Conservation (phyloP, 2,888 invertebrate genomes). For the Pycnomerus fuliginosus region DNA sequence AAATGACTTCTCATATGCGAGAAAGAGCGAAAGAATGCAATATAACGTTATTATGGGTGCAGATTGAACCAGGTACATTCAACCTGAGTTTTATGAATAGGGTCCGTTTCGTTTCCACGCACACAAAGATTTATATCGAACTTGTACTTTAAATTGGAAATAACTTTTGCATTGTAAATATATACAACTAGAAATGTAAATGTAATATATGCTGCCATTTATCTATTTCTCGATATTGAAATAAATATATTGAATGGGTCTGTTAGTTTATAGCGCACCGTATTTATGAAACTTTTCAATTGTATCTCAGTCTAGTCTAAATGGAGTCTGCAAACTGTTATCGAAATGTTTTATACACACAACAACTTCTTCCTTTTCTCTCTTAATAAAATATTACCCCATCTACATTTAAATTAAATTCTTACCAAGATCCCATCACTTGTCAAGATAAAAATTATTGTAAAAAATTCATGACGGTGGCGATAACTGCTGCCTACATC, state of each 20-base stretch:
- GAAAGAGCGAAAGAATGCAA: no score
- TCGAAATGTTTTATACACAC: conserved; percentile 27
- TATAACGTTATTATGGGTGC: conserved; percentile 21
- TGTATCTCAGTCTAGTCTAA: conserved; percentile 28
- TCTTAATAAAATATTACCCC: conserved; percentile 25
- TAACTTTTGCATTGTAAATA: conserved; percentile 35
- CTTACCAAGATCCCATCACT: no score
- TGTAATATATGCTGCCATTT: conserved; percentile 31
- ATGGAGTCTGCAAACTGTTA: conserved; percentile 29
- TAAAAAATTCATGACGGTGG: no score
- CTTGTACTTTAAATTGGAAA: conserved; percentile 38
- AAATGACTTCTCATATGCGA: no score
- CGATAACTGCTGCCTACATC: no score
- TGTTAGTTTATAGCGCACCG: conserved; percentile 27
- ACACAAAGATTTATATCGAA: conserved; percentile 34
- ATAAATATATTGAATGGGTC: conserved; percentile 32
- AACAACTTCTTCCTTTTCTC: conserved; percentile 16
- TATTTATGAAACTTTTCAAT: conserved; percentile 33
- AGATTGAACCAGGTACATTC: conserved; percentile 17
- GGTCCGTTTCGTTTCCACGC: conserved; percentile 14
- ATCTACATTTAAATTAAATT: conserved; percentile 30
- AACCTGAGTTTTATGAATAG: conserved; percentile 26
- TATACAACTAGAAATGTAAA: conserved; percentile 30
- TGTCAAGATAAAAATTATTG: no score
- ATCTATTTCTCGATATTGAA: conserved; percentile 34